Base-by-base conservation (phyloP, 2,797 vertebrate species). In the Enteromius treurensis region DNA sequence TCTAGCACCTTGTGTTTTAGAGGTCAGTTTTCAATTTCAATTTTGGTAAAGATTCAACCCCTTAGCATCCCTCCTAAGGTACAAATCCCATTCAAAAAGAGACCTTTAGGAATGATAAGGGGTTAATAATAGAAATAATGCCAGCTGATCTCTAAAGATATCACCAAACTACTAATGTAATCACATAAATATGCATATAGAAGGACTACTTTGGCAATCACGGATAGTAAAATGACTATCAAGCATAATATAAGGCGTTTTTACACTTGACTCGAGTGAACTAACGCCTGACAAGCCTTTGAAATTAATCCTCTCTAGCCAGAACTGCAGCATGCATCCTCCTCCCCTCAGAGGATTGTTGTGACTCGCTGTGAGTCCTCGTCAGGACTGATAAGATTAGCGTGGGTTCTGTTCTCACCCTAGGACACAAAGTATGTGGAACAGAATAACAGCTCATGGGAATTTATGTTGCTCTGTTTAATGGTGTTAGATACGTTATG, bases 331-430 rank as follows among this genome's bases (percentile, higher is more conserved):
- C 47, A 23, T 40, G 73, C 71, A 71, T 76, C 83, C 76, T 80
- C 34, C 76, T 76, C 77, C 79, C 74, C 70, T 86, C 81, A 11
- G 34, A 84, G 68, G 62, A 65, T 70, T 82, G 60, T 83, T 83
- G 68, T 47, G 58, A 77, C 79, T 83, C 21, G 49, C 80, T 53
- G 49, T 58, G 81, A 80, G 77, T 73, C 77, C 53, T 83, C 42
- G 37, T 86, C 82, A 86, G 74, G 67, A 77, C 67, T 84, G 85
- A 86, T 86, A 80, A 84, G 78, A 86, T 84, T 84, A 86, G 85
- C 55, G 78, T 80, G 62, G 79, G 85, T 69, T 86, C 73, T 77
- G 68, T 81, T 86, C 79, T 84, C 79, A 83, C 82, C 85, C 85
- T 32, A 83, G 78, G 79, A 83, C 74, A 42, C 65, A 70, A 80